Base-by-base conservation (phyloP, 2,113 vertebrate species). In the Panurus biarmicus region DNA sequence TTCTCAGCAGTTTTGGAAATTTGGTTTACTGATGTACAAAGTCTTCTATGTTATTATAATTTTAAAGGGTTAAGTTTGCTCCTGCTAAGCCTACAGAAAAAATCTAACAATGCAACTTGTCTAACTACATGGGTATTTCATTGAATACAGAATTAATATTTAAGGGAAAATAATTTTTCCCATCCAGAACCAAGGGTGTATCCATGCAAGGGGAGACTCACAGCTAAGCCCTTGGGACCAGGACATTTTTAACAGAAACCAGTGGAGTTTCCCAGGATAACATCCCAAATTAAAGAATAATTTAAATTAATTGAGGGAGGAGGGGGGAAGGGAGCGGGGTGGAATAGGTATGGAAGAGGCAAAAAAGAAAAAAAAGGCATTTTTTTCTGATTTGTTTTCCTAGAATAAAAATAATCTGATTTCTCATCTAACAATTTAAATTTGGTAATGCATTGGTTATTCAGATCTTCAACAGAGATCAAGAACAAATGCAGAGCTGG, bases 1-100 rank as follows among this genome's bases (percentile, higher is more conserved):
- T 67, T 93, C 88, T 90, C 85, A 92, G 75, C 56, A 80, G 62
- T 90, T 94, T 85, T 73, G 58, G 42, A 91, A 94, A 83, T 3
- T 47, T 0, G 6, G 5, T 21, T 90, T 69, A 66, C 24, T 72
- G 58, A 91, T 54, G 45, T 93, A 70, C 66, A 54, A 93, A 76
- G 54, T 38, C 54, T 79, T 79, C 14, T 21, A 54, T 22, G 12
- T 69, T 61, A 65, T 64, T 90, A 71, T 82, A 87, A 88, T 90
- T 62, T 77, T 77, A 50, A 83, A 80, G 23, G 7, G 23, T 85
- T 83, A 73, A 53, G 26, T 66, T 73, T 80, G 26, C 19, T 77
- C 44, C 77, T 92, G 28, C 36, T 71, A 74, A 67, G 38, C 29
- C 38, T 75, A 73, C 18, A 73, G 28, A 93, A 65, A 65, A 70